A percentile compares a stretch with the other conserved stretches of the same genome.
Conservation (phyloP, 2,113 vertebrate species). For the Mesembrinibis cayennensis region DNA sequence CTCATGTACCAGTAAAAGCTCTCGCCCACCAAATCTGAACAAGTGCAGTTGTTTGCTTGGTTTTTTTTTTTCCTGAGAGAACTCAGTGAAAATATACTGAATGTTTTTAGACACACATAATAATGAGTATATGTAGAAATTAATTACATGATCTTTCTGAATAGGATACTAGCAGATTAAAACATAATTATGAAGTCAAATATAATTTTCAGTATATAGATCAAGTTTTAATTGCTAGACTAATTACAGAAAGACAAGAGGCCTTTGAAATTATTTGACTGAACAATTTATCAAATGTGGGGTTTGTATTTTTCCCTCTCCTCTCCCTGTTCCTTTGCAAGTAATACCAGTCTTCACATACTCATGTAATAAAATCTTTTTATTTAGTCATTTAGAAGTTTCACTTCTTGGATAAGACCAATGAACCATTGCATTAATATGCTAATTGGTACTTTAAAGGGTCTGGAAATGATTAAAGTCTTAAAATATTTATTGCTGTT, state of each 20-base stretch:
- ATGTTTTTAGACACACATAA: not conserved
- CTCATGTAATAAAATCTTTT: conserved; percentile 43
- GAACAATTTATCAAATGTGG: conserved; percentile 37
- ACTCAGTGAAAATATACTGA: not conserved
- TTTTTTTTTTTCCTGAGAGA: not conserved
- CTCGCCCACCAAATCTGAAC: accelerated
- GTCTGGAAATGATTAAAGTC: conserved; percentile 22
- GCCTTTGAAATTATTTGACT: conserved; percentile 63
- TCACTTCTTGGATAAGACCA: conserved; percentile 43
- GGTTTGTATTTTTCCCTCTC: not conserved
- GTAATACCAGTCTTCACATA: not conserved
- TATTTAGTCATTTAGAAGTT: conserved; percentile 38
- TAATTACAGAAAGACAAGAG: conserved; percentile 60
- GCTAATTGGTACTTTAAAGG: conserved; percentile 32
- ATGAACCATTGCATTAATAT: conserved; percentile 43
- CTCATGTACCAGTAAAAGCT: not conserved
- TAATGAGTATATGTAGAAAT: not conserved
- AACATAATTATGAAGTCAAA: conserved; percentile 37
- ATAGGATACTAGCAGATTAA: not conserved
- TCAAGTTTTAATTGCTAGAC: conserved; percentile 64
- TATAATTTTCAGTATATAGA: conserved; percentile 54
- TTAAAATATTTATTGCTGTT: conserved; percentile 57
- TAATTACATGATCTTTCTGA: conserved; percentile 42
- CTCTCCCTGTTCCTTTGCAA: not conserved
- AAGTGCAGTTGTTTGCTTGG: not conserved